Evolutionary conservation across 2,888 invertebrate genomes (phyloP).

Genomic region (Drosophila stalkeri): DNA sequence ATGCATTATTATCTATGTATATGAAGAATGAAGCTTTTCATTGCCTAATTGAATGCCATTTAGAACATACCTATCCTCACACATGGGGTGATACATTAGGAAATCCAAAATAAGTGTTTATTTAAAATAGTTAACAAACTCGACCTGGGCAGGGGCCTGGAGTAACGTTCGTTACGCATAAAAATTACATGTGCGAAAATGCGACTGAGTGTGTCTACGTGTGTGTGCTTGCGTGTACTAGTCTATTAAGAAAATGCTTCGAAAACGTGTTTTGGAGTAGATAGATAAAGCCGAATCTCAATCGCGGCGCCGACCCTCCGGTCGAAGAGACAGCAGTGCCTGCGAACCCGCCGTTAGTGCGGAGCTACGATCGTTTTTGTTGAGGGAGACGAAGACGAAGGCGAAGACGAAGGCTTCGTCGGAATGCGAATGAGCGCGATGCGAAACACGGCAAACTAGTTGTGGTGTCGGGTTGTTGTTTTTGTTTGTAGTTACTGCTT

Average conservation of each 20-base stretch:
- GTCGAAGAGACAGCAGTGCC: slow-evolving; percentile 21
- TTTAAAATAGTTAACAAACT: slow-evolving; percentile 25
- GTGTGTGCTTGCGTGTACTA: slow-evolving; percentile 26
- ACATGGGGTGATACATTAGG: not conserved
- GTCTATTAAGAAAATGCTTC: slow-evolving; percentile 64
- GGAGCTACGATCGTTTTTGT: slow-evolving; percentile 17
- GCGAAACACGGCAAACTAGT: slow-evolving; percentile 75
- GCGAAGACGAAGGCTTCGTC: slow-evolving; percentile 30
- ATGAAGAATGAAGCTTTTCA: too few species aligned
- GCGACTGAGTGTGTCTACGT: slow-evolving; percentile 1
- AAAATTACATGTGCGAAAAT: slow-evolving; percentile 14
- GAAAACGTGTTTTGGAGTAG: slow-evolving; percentile 68
- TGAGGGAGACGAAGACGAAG: slow-evolving; percentile 25
- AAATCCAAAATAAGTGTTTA: slow-evolving; percentile 18
- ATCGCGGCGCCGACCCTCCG: slow-evolving; percentile 45
- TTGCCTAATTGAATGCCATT: too few species aligned
- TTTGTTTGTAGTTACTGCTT: slow-evolving; percentile 28
- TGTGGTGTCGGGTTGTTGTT: slow-evolving; percentile 60
- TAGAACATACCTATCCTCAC: too few species aligned
- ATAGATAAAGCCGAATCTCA: slow-evolving; percentile 68
- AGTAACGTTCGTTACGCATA: slow-evolving; percentile 41
- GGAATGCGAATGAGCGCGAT: slow-evolving; percentile 60
- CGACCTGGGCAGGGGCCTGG: slow-evolving; percentile 6
- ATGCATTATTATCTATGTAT: too few species aligned
- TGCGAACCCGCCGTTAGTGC: slow-evolving; percentile 4